A percentile compares a stretch with the other conserved stretches of the same genome.
Conservation (phyloP, 2,888 invertebrate species). For the Cryptocephalus moraei region DNA sequence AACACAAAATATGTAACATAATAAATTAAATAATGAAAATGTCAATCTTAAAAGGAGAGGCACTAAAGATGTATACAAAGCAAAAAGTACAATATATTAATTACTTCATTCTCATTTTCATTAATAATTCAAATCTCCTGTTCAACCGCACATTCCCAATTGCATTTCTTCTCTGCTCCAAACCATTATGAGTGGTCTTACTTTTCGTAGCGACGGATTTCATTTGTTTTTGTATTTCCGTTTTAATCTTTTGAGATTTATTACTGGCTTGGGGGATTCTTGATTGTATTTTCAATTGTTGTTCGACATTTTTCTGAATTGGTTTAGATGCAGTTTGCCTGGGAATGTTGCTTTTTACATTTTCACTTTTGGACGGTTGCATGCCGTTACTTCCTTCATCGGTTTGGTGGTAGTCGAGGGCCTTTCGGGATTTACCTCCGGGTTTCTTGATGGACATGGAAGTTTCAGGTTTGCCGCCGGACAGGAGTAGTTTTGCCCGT, state of each 20-base stretch:
- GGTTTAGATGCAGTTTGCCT: neutral
- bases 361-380: slow-evolving; percentile 1
- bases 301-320: neutral
- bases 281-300: slow-evolving; percentile 3
- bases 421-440: too few species aligned
- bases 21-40: too few species aligned
- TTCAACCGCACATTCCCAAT: slow-evolving; percentile 62
- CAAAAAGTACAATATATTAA: too few species aligned
- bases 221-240: neutral
- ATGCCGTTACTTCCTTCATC: too few species aligned
- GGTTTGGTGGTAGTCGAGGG: too few species aligned
- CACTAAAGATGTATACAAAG: too few species aligned
- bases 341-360: neutral
- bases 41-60: too few species aligned
- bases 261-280: slow-evolving; percentile 5
- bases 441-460: neutral
- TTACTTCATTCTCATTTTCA: slow-evolving; percentile 41
- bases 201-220: slow-evolving; percentile 22
- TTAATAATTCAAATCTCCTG: slow-evolving; percentile 60
- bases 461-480: slow-evolving; percentile 21
- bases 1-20: too few species aligned
- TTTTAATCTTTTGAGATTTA: neutral
- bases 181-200: slow-evolving; percentile 12
- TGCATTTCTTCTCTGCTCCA: slow-evolving; percentile 30
- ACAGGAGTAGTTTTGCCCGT: slow-evolving; percentile 38